Conservation (phyloP, 1,140 invertebrate species). For the Drosophila carrolli region DNA sequence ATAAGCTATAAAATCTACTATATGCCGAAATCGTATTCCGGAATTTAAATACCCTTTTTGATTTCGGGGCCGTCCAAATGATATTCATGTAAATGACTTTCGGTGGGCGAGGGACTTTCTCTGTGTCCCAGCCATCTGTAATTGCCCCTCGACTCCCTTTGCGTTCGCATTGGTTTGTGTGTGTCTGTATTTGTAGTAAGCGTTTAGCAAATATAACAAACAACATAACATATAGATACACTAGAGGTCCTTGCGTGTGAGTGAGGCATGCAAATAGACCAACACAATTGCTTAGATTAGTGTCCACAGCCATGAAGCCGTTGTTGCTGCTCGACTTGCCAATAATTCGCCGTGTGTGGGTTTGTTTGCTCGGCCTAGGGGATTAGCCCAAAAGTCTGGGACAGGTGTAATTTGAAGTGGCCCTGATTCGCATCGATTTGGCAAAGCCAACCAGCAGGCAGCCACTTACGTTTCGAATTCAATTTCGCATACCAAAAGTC, state of each 20-base stretch:
- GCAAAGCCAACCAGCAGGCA: slow-evolving; percentile 19
- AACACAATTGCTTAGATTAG: slow-evolving; percentile 72
- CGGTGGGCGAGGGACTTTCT: neutral
- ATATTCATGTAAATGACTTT: slow-evolving; percentile 74
- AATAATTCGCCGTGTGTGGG: slow-evolving; percentile 32
- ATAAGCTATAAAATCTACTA: neutral
- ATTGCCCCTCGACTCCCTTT: slow-evolving; percentile 44
- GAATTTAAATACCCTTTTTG: slow-evolving; percentile 33
- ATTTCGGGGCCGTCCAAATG: slow-evolving; percentile 39
- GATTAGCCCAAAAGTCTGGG: slow-evolving; percentile 44
- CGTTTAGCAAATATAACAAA: slow-evolving; percentile 78
- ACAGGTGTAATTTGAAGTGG: slow-evolving; percentile 57
- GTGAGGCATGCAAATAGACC: slow-evolving; percentile 46
- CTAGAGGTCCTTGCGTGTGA: slow-evolving; percentile 19
- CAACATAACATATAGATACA: slow-evolving; percentile 46
- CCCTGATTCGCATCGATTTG: slow-evolving; percentile 49
- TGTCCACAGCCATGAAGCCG: slow-evolving; percentile 29
- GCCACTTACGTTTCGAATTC: slow-evolving; percentile 42
- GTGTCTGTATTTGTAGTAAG: slow-evolving; percentile 49
- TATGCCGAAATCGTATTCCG: slow-evolving; percentile 8
- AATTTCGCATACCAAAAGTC: slow-evolving; percentile 39
- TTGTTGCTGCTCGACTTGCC: slow-evolving; percentile 26
- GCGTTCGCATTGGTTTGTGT: neutral
- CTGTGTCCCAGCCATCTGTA: slow-evolving; percentile 31
- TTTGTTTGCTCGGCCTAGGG: slow-evolving; percentile 25